phyloP scores from a whole-genome alignment of 1,140 invertebrate species.

The Aphelenchoides besseyi region DNA sequence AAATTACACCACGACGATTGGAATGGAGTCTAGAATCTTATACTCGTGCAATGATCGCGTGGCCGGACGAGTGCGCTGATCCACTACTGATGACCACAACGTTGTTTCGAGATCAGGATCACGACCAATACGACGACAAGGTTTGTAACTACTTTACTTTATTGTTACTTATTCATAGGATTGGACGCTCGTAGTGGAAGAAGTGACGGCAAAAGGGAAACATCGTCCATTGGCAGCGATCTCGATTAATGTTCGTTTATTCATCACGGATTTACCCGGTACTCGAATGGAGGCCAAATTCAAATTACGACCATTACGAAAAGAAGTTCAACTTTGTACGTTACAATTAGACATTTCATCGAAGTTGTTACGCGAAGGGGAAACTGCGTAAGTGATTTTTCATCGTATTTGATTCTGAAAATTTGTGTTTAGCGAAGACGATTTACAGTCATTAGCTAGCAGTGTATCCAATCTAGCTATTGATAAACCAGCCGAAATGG shows the following conservation, averaged over 20 bases:
- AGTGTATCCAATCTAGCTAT: too few species aligned
- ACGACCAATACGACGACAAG: constrained; percentile 54
- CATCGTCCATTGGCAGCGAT: constrained; percentile 47
- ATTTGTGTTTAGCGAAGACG: constrained; percentile 27
- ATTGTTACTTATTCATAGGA: constrained; percentile 41
- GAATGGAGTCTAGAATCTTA: neutral
- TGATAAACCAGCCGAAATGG: neutral
- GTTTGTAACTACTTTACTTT: too few species aligned
- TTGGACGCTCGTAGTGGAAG: constrained; percentile 57
- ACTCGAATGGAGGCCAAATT: constrained; percentile 47
- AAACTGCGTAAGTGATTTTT: constrained; percentile 34
- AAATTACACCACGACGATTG: neutral
- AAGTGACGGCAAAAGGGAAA: constrained; percentile 43
- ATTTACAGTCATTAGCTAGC: constrained; percentile 1
- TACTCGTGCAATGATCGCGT: constrained; percentile 39
- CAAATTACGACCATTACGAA: constrained; percentile 47
- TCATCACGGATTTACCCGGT: constrained; percentile 43
- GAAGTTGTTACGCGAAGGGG: constrained; percentile 32
- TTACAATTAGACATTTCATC: constrained; percentile 40
- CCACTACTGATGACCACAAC: constrained; percentile 46
- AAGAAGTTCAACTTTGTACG: constrained; percentile 39
- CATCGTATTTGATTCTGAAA: too few species aligned
- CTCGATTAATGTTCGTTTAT: constrained; percentile 47
- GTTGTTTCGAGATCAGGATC: constrained; percentile 44
- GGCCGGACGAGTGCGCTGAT: constrained; percentile 49